phyloP scores from a whole-genome alignment of 2,888 invertebrate species.

The Siphonodentalium dalli region DNA sequence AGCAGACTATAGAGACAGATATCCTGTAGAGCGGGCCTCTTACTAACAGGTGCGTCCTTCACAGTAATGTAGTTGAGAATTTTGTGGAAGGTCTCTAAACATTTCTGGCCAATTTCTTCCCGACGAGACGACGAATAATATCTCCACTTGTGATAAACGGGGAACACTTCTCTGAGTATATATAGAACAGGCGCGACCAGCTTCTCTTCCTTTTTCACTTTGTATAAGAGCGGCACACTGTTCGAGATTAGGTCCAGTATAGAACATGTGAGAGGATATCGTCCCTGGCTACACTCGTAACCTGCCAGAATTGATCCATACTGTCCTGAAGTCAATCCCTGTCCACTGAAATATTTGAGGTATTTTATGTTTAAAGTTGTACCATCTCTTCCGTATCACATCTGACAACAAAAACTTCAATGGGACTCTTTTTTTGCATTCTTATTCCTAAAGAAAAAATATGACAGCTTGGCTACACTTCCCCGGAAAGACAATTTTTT shows the following conservation, averaged over 20 bases:
- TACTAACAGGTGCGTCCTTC: not conserved
- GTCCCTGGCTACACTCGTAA: constrained; percentile 53
- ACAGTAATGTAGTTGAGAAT: constrained; percentile 36
- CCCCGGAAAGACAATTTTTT: too few relatives aligned
- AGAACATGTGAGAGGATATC: constrained; percentile 54
- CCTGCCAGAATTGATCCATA: constrained; percentile 58
- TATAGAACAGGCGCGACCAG: constrained; percentile 55
- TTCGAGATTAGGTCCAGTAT: constrained; percentile 44
- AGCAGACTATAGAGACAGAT: constrained; percentile 62
- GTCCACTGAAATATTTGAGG: constrained; percentile 34
- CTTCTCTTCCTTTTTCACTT: constrained; percentile 35
- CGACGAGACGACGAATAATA: constrained; percentile 52
- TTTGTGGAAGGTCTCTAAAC: constrained; percentile 62
- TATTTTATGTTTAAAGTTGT: not conserved
- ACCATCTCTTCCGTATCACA: not conserved
- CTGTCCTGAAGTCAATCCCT: constrained; percentile 53
- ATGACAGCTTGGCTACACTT: too few relatives aligned
- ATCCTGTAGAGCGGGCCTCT: constrained; percentile 48
- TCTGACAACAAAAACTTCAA: not conserved
- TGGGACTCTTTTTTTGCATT: not conserved
- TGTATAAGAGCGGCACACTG: constrained; percentile 48
- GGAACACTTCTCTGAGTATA: constrained; percentile 63
- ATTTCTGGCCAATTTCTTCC: constrained; percentile 58
- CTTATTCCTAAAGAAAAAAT: too few relatives aligned
- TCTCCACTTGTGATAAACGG: constrained; percentile 64